Base-by-base conservation (phyloP, 2,113 vertebrate species). In the Urocolius indicus region DNA sequence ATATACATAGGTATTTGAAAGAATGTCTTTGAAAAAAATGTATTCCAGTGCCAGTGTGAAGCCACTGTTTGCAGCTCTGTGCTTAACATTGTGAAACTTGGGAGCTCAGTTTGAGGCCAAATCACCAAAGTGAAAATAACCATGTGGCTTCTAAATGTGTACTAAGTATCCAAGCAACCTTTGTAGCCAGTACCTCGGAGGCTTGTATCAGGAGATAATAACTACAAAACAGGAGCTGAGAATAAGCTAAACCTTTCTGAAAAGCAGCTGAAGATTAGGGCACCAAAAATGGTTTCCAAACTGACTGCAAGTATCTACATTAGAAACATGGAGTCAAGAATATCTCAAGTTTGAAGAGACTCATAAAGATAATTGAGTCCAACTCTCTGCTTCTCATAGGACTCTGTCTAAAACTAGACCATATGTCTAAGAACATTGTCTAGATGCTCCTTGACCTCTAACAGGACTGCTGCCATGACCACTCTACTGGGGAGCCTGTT, bases 1-100 rank as follows among this genome's bases (percentile, higher is more conserved):
- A 83, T 9, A 80, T 1, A 0, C 14, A 30, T 1, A n/a, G 6
- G 2, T 3, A 3, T 65, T 77, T 66, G 18, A 78, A 95, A 87
- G 27, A 71, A 41, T 22, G 3, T 54, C 9, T 13, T 41, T 41
- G 38, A 51, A 20, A 36, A 58, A 82, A 29, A 20, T 10, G 1
- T 43, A n/a, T 82, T 54, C 11, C n/a, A 7, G 27, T 82, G 27
- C 29, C 21, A n/a, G 4, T 4, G 27, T 30, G 57, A 85, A 12
- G 16, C 20, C 61, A 58, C 6, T 36, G 38, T 54, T 71, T 67
- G 23, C 30, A 30, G 16, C 24, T 82, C 36, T 73, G 24, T 63
- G 11, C 21, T n/a, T 86, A 27, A 19, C 7, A 41, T 29, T 2
- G 0, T 32, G 36, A 34, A 84, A 66, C 12, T 30, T 0, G 0